phyloP scores from a whole-genome alignment of 2,888 invertebrate genomes.

The Lydus trimaculatus region DNA sequence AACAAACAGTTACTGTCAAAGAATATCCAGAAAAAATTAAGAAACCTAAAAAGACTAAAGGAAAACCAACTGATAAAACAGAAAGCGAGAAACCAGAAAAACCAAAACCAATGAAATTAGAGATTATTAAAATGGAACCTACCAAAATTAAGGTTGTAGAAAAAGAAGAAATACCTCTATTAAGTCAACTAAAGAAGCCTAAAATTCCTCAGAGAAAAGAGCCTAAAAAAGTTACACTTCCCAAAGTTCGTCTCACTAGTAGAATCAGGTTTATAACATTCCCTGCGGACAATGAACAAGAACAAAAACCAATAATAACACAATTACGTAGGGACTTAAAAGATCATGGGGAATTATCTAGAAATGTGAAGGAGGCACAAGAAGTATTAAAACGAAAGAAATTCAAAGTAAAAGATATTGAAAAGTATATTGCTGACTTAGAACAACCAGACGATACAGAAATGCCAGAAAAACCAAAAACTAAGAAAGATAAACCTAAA shows the following conservation, averaged over 20 bases:
- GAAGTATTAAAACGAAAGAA: slow-evolving; percentile 49
- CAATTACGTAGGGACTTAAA: slow-evolving; percentile 49
- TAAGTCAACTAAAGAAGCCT: slow-evolving; percentile 66
- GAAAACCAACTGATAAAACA: slow-evolving; percentile 22
- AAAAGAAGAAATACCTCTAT: slow-evolving; percentile 55
- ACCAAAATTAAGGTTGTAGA: slow-evolving; percentile 38
- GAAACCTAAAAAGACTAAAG: slow-evolving; percentile 22
- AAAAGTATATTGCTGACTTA: slow-evolving; percentile 55
- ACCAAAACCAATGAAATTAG: slow-evolving; percentile 48
- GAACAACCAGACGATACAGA: slow-evolving; percentile 59
- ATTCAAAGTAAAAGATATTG: slow-evolving; percentile 55
- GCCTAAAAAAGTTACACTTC: slow-evolving; percentile 60
- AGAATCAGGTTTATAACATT: slow-evolving; percentile 66
- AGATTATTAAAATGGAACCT: slow-evolving; percentile 43
- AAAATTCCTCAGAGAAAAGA: slow-evolving; percentile 46
- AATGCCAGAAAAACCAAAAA: slow-evolving; percentile 43
- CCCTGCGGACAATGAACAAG: slow-evolving; percentile 51
- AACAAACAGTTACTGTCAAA: slow-evolving; percentile 44
- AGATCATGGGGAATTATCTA: slow-evolving; percentile 59
- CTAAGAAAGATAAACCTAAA: slow-evolving; percentile 48
- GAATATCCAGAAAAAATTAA: slow-evolving; percentile 39
- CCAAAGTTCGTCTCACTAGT: slow-evolving; percentile 74
- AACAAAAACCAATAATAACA: slow-evolving; percentile 50
- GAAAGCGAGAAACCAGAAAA: slow-evolving; percentile 31
- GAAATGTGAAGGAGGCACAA: slow-evolving; percentile 61